phyloP scores from a whole-genome alignment of 2,113 vertebrate species.

The Ailurus styani region DNA sequence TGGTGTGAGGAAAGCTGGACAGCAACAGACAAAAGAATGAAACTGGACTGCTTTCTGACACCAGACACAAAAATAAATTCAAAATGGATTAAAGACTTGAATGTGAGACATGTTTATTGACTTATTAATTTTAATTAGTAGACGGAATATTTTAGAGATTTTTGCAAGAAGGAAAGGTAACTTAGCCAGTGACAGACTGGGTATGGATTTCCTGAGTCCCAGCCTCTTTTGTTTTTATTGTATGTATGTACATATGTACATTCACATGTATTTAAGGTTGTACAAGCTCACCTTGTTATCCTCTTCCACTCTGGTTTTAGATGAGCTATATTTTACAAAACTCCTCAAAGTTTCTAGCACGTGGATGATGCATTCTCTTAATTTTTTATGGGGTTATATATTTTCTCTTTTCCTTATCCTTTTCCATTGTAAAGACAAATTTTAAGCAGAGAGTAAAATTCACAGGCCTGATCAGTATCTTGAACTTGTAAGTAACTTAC shows the following conservation, averaged over 20 bases:
- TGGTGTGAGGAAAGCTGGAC: background rate
- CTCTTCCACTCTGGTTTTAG: background rate
- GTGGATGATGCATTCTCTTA: background rate
- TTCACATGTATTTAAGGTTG: background rate
- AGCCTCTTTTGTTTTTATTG: background rate
- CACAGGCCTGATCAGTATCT: background rate
- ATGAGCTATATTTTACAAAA: background rate
- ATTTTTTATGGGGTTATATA: background rate
- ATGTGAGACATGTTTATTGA: background rate
- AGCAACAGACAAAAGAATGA: background rate
- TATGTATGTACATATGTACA: background rate
- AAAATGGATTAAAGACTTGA: background rate
- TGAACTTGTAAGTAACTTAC: background rate
- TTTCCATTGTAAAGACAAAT: background rate
- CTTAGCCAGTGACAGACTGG: background rate
- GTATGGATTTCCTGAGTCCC: background rate
- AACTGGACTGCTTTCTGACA: background rate
- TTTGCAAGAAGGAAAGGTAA: background rate
- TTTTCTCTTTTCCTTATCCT: background rate
- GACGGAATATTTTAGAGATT: background rate
- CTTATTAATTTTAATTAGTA: background rate
- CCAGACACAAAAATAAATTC: background rate
- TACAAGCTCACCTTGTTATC: background rate
- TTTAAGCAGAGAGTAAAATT: background rate
- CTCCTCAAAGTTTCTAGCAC: background rate